phyloP scores from a whole-genome alignment of 2,113 vertebrate species.

The Sceloporus tristichus region DNA sequence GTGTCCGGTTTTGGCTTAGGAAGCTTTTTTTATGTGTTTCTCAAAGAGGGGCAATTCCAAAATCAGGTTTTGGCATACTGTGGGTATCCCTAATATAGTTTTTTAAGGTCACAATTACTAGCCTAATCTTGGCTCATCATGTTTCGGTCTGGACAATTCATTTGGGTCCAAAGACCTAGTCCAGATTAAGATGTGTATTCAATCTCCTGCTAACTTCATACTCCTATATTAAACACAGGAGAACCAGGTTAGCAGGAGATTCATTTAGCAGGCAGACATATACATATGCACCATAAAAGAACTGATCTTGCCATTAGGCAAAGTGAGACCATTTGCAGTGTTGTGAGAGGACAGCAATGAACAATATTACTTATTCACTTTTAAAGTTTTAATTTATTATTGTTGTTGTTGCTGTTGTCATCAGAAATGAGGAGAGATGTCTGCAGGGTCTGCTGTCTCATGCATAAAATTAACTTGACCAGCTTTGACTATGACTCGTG shows the following conservation, averaged over 20 bases:
- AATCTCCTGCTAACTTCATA: neutral
- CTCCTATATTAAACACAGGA: neutral
- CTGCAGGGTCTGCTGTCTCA: neutral
- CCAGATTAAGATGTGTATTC: neutral
- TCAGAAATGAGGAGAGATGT: neutral
- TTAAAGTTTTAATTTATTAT: too few species aligned
- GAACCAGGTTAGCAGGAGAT: too few species aligned
- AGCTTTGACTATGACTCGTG: neutral
- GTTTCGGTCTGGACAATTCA: neutral
- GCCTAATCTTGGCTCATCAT: neutral
- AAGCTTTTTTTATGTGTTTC: neutral
- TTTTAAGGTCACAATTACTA: neutral
- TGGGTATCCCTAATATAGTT: neutral
- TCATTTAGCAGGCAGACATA: neutral
- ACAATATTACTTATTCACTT: too few species aligned
- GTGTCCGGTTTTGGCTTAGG: too few species aligned
- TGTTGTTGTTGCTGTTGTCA: too few species aligned
- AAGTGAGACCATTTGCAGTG: neutral
- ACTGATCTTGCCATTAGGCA: neutral
- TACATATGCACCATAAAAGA: neutral
- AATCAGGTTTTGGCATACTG: neutral
- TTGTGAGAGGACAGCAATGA: neutral
- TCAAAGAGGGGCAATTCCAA: neutral
- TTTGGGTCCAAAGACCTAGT: neutral
- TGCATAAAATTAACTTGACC: neutral